These are phyloP conservation scores for Frankliniella fusca DNA, from an alignment of 2,888 invertebrate genomes.

Conservation along the genomic window DNA sequence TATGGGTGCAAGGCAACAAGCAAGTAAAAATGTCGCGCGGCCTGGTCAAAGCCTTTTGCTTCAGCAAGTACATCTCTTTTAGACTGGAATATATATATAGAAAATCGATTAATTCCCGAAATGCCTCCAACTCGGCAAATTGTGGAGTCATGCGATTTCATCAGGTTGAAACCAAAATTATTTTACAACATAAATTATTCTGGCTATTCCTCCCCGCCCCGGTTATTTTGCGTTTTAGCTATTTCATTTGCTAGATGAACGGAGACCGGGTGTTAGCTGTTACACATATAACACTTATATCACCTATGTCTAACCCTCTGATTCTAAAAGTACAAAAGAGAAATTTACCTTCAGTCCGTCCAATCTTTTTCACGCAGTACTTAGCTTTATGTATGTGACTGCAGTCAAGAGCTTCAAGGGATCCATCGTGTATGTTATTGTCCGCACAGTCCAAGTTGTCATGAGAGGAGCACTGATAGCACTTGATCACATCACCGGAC, in stretches of 20 bases:
- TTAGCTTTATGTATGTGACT: slow-evolving; percentile 70
- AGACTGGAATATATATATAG: no score
- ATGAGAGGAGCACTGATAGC: slow-evolving; percentile 73
- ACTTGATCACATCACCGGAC: slow-evolving; percentile 46
- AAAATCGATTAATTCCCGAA: neutral
- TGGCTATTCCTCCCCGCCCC: no score
- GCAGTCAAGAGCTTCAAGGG: slow-evolving; percentile 60
- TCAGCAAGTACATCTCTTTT: no score
- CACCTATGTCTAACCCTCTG: neutral
- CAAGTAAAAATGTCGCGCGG: no score
- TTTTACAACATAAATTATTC: slow-evolving; percentile 26
- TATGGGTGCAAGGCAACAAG: no score
- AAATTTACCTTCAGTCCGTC: slow-evolving; percentile 39
- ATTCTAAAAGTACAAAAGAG: slow-evolving; percentile 15
- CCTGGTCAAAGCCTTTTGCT: no score
- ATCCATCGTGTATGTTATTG: slow-evolving; percentile 57
- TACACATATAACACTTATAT: no score
- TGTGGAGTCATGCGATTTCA: no score
- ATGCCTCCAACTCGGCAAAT: no score
- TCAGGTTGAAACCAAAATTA: slow-evolving; percentile 24
- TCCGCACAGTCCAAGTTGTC: slow-evolving; percentile 63
- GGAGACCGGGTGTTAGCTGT: no score
- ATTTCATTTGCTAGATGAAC: no score
- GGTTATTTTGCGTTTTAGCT: no score
- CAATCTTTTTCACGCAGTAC: slow-evolving; percentile 80